Base-by-base conservation (phyloP, 2,888 invertebrate species). In the Cosmia trapezina region DNA sequence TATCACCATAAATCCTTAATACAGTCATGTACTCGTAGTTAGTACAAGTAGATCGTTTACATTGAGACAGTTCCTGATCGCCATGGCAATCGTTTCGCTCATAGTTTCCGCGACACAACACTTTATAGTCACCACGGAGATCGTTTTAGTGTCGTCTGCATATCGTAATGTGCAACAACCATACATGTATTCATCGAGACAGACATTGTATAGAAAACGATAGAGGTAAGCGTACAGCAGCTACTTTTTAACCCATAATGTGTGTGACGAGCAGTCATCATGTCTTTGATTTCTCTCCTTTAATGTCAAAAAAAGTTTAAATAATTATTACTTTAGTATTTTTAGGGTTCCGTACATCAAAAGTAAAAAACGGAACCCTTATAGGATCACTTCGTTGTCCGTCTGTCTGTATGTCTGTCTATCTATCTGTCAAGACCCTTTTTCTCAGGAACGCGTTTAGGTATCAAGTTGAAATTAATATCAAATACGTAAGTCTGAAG, bases 31-130 rank as follows among this genome's bases (percentile, higher is more conserved):
- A n/a, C n/a, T n/a, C n/a, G 28, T 49, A 66, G 45, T 67, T 47
- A n/a, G 28, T 57, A 72, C 22, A 74, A 74, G 53, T 83, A 61
- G 45, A 83, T 54, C 47, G 59, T 83, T 80, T 72, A 63, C 54
- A 53, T 51, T 17, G 62, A 68, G 70, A 67, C 61, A 28, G 53
- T 73, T 73, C 70, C 65, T 71, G 73, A 76, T 67, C 61, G 56
- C 53, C 22, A 69, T 54, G 59, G 64, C 53, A 66, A 78, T 81
- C 57, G 72, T 60, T 65, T 70, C 61, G 68, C 45, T 84, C 84
- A 91, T 93, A 90, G 91, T 92, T 94, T 94, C 94, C 94, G 85
- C 89, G 79, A 93, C 93, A 92, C 90, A 90, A 91, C 90, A 92
- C 89, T 94, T 95, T 94, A 94, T 91, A 89, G 90, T 86, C 86